Conservation (phyloP, 2,797 vertebrate species). For the Denticeps clupeoides region DNA sequence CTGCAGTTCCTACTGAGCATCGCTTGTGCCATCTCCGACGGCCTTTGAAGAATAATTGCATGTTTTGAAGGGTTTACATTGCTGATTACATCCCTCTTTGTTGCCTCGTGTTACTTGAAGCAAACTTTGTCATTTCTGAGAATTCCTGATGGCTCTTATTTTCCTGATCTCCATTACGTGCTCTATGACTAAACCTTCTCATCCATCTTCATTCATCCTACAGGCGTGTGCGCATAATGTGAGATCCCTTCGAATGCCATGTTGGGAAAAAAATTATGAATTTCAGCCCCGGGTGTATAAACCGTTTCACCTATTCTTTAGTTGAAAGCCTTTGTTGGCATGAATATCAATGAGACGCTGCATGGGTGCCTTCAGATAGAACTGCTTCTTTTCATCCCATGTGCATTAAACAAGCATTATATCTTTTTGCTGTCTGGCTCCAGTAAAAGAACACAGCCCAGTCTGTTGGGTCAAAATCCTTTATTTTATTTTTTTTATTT, state of each 20-base stretch:
- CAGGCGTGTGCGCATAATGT: too few relatives aligned
- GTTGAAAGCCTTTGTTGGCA: neutral
- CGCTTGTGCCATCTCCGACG: conserved; percentile 36
- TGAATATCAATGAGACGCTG: conserved; percentile 18
- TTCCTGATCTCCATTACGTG: neutral
- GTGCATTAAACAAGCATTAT: conserved; percentile 20
- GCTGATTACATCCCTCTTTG: neutral
- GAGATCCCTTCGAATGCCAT: conserved; percentile 18
- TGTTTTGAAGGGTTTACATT: neutral
- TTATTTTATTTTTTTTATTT: too few relatives aligned
- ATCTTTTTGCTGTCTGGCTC: neutral
- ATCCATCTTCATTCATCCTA: conserved; percentile 1
- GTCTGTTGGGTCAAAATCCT: neutral
- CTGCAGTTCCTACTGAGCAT: conserved; percentile 40
- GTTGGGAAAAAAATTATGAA: conserved; percentile 26
- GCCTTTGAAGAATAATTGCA: conserved; percentile 43
- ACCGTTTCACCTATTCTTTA: too few relatives aligned
- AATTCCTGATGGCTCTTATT: neutral
- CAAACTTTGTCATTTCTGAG: neutral
- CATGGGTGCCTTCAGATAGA: conserved; percentile 24
- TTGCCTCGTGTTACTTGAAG: neutral
- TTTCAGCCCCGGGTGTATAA: too few relatives aligned
- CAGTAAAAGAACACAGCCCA: neutral
- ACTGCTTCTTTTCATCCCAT: conserved; percentile 17
- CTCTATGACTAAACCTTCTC: neutral